These are phyloP conservation scores for Drosophila quadrilineata DNA, from an alignment of 1,140 invertebrate species.

Conservation along the genomic window DNA sequence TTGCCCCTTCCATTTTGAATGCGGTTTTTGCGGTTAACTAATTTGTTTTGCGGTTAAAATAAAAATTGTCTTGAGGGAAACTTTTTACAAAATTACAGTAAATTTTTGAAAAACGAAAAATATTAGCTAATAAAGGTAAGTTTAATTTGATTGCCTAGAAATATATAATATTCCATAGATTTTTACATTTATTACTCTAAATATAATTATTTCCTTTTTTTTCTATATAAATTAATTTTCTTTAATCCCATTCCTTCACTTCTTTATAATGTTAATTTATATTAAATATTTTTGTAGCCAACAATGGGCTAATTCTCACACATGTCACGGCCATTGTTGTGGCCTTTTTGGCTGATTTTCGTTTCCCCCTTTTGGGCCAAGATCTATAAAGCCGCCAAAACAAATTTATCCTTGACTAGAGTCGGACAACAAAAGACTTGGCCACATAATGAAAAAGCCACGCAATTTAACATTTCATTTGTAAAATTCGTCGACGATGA, in stretches of 20 bases:
- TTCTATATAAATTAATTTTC: no score
- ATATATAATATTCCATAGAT: neutral
- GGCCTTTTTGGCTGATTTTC: conserved; percentile 12
- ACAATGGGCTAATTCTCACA: neutral
- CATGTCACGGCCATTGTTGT: neutral
- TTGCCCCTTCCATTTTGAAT: no score
- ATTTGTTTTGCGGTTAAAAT: conserved; percentile 55
- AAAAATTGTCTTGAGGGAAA: conserved; percentile 21
- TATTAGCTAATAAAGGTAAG: neutral
- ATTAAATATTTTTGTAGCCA: neutral
- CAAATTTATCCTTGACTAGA: conserved; percentile 30
- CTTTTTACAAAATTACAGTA: neutral
- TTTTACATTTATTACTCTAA: no score
- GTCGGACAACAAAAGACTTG: conserved; percentile 45
- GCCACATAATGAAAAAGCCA: conserved; percentile 53
- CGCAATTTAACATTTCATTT: conserved; percentile 51
- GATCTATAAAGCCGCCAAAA: conserved; percentile 49
- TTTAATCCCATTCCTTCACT: no score
- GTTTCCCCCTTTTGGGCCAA: conserved; percentile 16
- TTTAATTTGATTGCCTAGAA: no score
- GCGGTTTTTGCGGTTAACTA: conserved; percentile 59
- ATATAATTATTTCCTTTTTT: no score
- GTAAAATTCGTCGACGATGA: conserved; percentile 17
- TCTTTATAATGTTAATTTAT: no score
- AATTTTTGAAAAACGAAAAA: no score